Evolutionary conservation across 2,113 vertebrate genomes (phyloP).

Genomic region (Poeciliopsis turrubarensis): DNA sequence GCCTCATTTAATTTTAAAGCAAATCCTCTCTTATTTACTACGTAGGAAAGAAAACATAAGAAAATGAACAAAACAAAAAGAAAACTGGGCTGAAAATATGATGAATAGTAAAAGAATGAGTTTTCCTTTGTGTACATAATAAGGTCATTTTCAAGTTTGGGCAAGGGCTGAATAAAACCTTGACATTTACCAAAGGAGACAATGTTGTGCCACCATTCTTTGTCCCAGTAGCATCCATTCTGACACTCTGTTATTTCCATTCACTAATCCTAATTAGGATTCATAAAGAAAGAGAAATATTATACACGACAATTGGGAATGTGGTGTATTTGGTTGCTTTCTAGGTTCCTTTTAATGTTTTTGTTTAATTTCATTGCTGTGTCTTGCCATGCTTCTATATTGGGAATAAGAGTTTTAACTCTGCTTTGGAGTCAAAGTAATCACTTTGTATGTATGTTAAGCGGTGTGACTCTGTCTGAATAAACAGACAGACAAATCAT

Average conservation of each 20-base stretch:
- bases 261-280: neutral
- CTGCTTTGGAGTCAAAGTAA: too few relatives aligned
- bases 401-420: too few relatives aligned
- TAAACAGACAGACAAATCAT: neutral
- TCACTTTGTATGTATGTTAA: too few relatives aligned
- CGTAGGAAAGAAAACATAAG: too few relatives aligned
- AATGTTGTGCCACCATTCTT: neutral
- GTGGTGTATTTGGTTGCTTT: too few relatives aligned
- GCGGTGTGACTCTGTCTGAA: too few relatives aligned
- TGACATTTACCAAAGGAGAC: constrained; percentile 19
- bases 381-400: too few relatives aligned
- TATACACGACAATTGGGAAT: neutral
- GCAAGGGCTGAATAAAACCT: constrained; percentile 4
- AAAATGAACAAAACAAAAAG: neutral
- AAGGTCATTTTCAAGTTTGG: constrained; percentile 8
- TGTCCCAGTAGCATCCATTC: neutral
- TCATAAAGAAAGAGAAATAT: neutral
- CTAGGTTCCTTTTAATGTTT: neutral
- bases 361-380: too few relatives aligned
- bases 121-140: neutral
- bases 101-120: neutral
- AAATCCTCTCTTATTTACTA: neutral
- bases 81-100: neutral
- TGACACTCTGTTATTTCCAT: neutral
- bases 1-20: neutral